Percentiles rank a stretch among this genome's conserved stretches.
phyloP scores from a whole-genome alignment of 2,888 invertebrate species.

The Dioctria linearis region DNA sequence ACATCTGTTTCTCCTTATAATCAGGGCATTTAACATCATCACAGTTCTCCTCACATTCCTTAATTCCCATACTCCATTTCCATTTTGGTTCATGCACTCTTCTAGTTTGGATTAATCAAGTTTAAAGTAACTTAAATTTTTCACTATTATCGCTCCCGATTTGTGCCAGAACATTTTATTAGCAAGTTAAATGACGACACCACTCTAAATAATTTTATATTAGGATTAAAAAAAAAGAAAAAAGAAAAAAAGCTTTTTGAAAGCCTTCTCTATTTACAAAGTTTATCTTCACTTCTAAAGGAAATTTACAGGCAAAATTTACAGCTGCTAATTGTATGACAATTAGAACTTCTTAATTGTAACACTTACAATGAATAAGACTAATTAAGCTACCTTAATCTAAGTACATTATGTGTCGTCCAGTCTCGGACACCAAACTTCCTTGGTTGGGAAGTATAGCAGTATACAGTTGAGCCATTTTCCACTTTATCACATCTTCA shows the following conservation, averaged over 20 bases:
- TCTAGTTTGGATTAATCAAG: too few relatives aligned
- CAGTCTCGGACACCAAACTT: not conserved
- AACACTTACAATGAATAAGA: slow-evolving; percentile 16
- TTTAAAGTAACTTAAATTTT: too few relatives aligned
- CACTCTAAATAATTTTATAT: too few relatives aligned
- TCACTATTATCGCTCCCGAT: too few relatives aligned
- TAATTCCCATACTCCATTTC: too few relatives aligned
- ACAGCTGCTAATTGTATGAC: slow-evolving; percentile 51
- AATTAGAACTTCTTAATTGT: slow-evolving; percentile 43
- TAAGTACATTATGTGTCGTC: not conserved
- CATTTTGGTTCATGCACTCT: too few relatives aligned
- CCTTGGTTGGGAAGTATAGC: not conserved
- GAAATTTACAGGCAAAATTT: slow-evolving; percentile 45
- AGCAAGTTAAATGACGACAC: too few relatives aligned
- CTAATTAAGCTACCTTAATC: slow-evolving; percentile 33
- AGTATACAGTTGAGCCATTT: slow-evolving; percentile 11
- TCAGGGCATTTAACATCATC: too few relatives aligned
- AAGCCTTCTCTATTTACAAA: slow-evolving; percentile 33
- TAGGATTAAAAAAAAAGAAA: too few relatives aligned
- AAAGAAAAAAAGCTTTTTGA: not conserved
- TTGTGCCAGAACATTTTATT: too few relatives aligned
- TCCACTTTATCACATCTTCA: slow-evolving; percentile 38
- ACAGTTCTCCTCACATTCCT: too few relatives aligned
- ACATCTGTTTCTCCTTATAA: too few relatives aligned
- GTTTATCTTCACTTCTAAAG: slow-evolving; percentile 31